A percentile compares a stretch with the other conserved stretches of the same genome.
Conservation (phyloP, 2,797 vertebrate genomes). For the Crax fasciolata region DNA sequence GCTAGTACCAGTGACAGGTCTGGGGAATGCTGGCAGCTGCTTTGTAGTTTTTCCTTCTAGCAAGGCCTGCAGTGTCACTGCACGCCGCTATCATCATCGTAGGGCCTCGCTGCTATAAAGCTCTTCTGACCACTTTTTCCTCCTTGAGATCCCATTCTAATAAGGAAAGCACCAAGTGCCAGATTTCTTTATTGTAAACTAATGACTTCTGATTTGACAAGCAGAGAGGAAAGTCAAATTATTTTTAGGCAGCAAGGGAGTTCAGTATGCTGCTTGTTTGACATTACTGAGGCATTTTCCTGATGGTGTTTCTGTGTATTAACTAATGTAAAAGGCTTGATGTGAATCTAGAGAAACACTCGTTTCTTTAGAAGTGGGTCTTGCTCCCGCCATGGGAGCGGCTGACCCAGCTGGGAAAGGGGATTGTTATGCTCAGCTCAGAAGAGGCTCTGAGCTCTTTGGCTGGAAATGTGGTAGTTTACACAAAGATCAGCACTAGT, state of each 20-base stretch:
- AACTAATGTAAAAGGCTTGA: not conserved
- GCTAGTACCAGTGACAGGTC: not conserved
- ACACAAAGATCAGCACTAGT: not conserved
- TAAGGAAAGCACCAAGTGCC: not conserved
- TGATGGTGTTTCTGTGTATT: not conserved
- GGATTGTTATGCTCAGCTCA: not conserved
- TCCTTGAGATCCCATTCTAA: not conserved
- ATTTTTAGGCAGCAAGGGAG: not conserved
- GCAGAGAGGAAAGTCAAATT: conserved; percentile 30
- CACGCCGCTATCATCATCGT: not conserved
- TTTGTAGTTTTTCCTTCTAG: conserved; percentile 1
- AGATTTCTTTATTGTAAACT: not conserved
- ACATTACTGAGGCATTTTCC: not conserved
- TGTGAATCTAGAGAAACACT: not conserved
- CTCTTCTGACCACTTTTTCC: not conserved
- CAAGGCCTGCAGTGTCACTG: not conserved
- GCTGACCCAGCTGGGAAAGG: not conserved
- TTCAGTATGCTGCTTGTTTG: not conserved
- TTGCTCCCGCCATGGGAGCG: not conserved
- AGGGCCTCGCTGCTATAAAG: not conserved
- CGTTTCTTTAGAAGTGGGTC: not conserved
- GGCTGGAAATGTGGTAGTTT: not conserved
- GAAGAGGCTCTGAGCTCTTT: not conserved
- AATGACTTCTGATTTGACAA: conserved; percentile 48
- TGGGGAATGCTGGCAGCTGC: not conserved